Evolutionary conservation across 1,140 invertebrate genomes (phyloP).

Genomic region (Drosophila oshimai): DNA sequence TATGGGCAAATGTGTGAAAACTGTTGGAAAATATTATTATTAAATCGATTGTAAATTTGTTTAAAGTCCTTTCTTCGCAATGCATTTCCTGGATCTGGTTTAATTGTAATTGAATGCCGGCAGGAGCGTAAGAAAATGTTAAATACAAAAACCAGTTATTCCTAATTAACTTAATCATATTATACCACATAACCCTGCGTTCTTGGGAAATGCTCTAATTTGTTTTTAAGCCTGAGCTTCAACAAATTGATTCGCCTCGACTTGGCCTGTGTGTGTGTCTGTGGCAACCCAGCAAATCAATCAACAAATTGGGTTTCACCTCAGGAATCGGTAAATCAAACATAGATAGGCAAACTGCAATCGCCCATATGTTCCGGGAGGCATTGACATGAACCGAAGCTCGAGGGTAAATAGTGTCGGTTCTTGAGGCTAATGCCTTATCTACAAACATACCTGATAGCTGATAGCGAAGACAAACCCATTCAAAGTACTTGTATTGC

Average conservation of each 20-base stretch:
- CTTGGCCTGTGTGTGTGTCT: too few species aligned
- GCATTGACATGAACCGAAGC: conserved; percentile 30
- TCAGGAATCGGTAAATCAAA: conserved; percentile 36
- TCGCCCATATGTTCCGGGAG: conserved; percentile 9
- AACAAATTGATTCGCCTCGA: not conserved
- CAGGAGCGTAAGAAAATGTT: not conserved
- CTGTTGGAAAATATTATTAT: conserved; percentile 55
- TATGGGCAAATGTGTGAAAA: conserved; percentile 10
- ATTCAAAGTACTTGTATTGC: conserved; percentile 9
- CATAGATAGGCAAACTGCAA: conserved; percentile 1
- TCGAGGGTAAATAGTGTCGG: conserved; percentile 4
- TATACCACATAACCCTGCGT: not conserved
- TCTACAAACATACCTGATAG: conserved; percentile 1
- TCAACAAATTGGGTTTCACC: conserved; percentile 36
- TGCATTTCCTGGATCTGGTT: conserved; percentile 27
- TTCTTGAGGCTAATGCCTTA: conserved; percentile 7
- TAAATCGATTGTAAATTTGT: conserved; percentile 75
- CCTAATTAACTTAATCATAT: conserved; percentile 18
- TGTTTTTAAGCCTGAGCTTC: conserved; percentile 38
- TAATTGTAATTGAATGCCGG: conserved; percentile 10
- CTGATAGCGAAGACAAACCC: conserved; percentile 35
- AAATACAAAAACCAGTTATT: not conserved
- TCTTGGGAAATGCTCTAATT: conserved; percentile 29
- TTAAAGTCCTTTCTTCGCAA: conserved; percentile 31
- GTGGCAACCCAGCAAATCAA: conserved; percentile 34